Evolutionary conservation across 2,888 invertebrate species (phyloP).

Genomic region (Serrognathus titanus): DNA sequence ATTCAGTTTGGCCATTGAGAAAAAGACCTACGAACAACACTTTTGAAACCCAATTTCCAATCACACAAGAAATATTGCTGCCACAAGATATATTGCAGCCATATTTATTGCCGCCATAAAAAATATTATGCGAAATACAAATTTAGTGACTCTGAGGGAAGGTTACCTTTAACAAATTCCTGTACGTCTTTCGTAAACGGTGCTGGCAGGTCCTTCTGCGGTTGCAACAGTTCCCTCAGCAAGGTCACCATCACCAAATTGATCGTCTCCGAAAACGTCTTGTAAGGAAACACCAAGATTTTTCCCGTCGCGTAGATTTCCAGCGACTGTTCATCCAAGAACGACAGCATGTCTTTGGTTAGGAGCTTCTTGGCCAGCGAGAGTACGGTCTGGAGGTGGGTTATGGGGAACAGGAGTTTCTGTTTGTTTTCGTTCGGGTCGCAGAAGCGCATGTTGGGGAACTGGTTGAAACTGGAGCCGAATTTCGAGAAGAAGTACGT

Average conservation of each 20-base stretch:
- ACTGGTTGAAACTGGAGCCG: conserved; percentile 90
- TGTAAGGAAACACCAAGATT: conserved; percentile 80
- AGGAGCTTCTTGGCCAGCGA: conserved; percentile 79
- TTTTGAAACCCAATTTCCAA: no score
- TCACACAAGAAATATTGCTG: no score
- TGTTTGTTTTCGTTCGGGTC: conserved; percentile 66
- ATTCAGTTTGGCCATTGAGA: conserved; percentile 87
- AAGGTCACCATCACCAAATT: conserved; percentile 91
- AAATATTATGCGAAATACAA: no score
- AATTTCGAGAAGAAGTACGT: conserved; percentile 88
- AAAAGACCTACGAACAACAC: conserved; percentile 81
- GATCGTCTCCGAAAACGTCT: conserved; percentile 91
- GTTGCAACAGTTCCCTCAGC: conserved; percentile 83
- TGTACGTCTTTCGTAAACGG: conserved; percentile 92
- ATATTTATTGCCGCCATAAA: no score
- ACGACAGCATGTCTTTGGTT: conserved; percentile 72
- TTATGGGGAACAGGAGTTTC: conserved; percentile 67
- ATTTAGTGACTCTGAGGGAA: no score
- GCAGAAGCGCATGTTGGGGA: conserved; percentile 75
- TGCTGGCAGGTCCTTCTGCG: conserved; percentile 83
- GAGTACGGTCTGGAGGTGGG: conserved; percentile 76
- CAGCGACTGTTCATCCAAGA: conserved; percentile 79
- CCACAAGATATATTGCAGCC: no score
- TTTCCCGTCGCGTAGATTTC: conserved; percentile 73
- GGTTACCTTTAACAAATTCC: conserved; percentile 47